Evolutionary conservation across 2,797 vertebrate species (phyloP), one percentile per base, ranked within the genome.

Genomic region (Babyrousa celebensis): DNA sequence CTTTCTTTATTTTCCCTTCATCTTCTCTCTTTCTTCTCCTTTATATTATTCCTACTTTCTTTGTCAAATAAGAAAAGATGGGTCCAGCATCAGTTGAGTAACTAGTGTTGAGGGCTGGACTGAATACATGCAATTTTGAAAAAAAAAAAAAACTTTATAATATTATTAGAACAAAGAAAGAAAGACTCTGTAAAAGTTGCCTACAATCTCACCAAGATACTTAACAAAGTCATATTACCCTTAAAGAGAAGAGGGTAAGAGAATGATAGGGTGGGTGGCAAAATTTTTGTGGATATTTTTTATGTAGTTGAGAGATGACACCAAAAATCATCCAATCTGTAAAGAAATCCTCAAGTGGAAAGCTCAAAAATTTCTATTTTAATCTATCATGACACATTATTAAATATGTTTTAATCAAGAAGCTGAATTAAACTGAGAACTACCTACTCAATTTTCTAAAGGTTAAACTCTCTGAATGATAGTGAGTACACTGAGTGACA

Each of bases 321-420:
- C 20, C 29, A 71, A 90, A 89, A 71, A 18, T 71, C 7, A 32
- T 16, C n/a, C 12, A 78, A 67, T 32, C n/a, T 71, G 7, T 86
- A 95, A 80, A 70, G 12, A 91, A 80, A n/a, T 75, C 48, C 89
- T 14, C 9, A 91, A 56, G 29, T 77, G 25, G 14, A 4, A 58
- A 32, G 6, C 16, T 72, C 43, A 80, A 9, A 6, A 29, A 4
- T 68, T 96, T 86, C 29, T 74, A 67, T 85, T 91, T 79, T 71
- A 65, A 43, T 80, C 17, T 86, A 14, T 32, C 67, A 89, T 67
- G 21, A 3, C 29, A 92, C 6, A 43, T 56, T 75, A 54, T 71
- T 77, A 94, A 91, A 63, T 68, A 32, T 18, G 10, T 58, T 79
- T 89, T 95, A 89, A 90, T 96, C 25, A 95, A 77, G 6, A 83